phyloP scores from a whole-genome alignment of 2,888 invertebrate genomes.

The Drepanosiphum platanoidis region DNA sequence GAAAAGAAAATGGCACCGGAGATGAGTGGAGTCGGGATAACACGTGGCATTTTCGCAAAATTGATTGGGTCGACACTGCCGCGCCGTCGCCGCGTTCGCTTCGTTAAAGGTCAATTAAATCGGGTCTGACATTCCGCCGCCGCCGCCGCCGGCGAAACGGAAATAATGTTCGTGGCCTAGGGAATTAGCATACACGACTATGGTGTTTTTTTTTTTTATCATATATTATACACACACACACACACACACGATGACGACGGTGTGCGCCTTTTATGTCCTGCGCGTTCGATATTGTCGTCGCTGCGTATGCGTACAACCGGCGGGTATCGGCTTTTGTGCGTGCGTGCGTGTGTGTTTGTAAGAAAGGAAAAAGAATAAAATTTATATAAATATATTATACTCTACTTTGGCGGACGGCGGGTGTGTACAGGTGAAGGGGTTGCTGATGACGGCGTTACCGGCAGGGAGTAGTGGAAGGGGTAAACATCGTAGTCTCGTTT shows the following conservation, averaged over 20 bases:
- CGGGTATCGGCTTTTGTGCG: neutral
- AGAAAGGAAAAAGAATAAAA: constrained; percentile 38
- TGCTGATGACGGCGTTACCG: constrained; percentile 11
- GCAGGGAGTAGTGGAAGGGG: neutral
- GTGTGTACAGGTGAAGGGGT: constrained; percentile 10
- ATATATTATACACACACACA: constrained; percentile 27
- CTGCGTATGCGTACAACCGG: neutral
- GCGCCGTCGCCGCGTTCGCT: neutral
- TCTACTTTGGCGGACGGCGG: neutral
- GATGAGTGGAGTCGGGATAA: neutral
- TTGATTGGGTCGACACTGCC: constrained; percentile 33
- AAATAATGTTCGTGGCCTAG: constrained; percentile 42
- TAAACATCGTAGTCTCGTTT: constrained; percentile 40
- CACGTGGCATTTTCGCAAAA: constrained; percentile 51
- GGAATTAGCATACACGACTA: constrained; percentile 59
- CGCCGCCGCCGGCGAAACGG: constrained; percentile 23
- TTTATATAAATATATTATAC: constrained; percentile 11
- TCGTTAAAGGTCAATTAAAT: constrained; percentile 52
- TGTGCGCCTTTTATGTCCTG: constrained; percentile 18
- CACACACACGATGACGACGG: constrained; percentile 27
- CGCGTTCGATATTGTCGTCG: constrained; percentile 33
- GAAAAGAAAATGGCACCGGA: neutral
- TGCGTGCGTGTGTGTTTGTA: neutral
- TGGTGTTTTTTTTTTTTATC: constrained; percentile 29
- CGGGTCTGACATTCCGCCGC: constrained; percentile 40